A percentile compares a stretch with the other conserved stretches of the same genome.
These are phyloP conservation scores for Pteruthius melanotis DNA, from an alignment of 2,113 vertebrate genomes.

Conservation along the genomic window DNA sequence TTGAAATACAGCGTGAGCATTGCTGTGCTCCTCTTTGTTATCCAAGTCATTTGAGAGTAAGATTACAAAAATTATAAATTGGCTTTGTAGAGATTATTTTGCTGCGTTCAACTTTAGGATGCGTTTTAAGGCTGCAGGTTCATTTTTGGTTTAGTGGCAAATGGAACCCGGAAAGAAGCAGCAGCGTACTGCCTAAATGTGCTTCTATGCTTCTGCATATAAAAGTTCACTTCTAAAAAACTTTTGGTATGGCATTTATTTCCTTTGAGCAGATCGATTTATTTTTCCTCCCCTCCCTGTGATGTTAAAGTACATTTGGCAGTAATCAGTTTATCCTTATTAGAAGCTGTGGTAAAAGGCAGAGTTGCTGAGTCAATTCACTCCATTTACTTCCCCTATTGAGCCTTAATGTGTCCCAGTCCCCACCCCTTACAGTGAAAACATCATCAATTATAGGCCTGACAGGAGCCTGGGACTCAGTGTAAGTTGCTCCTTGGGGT, in stretches of 20 bases:
- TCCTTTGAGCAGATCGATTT: constrained; percentile 28
- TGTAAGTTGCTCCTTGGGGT: constrained; percentile 79
- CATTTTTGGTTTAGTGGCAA: not conserved
- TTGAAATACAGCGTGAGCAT: constrained; percentile 38
- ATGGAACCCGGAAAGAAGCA: not conserved
- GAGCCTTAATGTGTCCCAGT: constrained; percentile 76
- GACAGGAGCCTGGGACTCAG: constrained; percentile 81
- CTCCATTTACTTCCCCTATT: constrained; percentile 67
- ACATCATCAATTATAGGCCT: constrained; percentile 90
- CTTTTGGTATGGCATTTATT: constrained; percentile 15
- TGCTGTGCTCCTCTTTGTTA: not conserved
- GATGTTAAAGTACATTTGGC: constrained; percentile 68
- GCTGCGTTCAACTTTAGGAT: not conserved
- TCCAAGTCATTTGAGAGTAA: not conserved
- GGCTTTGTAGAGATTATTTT: not conserved
- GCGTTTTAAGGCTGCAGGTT: constrained; percentile 25
- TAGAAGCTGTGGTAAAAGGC: constrained; percentile 77
- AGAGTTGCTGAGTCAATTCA: constrained; percentile 85
- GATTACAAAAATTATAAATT: not conserved
- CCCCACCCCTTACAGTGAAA: constrained; percentile 90
- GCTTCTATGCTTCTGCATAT: not conserved
- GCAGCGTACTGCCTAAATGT: not conserved
- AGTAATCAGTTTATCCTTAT: constrained; percentile 75
- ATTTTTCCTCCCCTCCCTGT: not conserved
- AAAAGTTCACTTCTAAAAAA: constrained; percentile 10